These are phyloP conservation scores for Macrochelys suwanniensis DNA, from an alignment of 2,797 vertebrate species.

Conservation along the genomic window DNA sequence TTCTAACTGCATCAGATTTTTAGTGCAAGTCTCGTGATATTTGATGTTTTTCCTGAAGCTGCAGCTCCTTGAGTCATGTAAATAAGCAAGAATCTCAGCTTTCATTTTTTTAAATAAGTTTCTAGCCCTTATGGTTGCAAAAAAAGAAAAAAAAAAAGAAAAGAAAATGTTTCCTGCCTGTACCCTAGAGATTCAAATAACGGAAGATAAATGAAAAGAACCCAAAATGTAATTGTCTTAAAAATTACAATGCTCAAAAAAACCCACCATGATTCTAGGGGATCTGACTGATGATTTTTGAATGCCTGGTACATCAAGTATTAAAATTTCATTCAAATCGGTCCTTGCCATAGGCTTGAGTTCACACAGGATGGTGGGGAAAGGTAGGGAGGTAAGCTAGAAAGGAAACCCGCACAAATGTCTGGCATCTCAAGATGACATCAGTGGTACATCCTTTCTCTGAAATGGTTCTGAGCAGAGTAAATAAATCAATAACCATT, in stretches of 20 bases:
- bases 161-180: background rate
- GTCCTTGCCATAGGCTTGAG: background rate
- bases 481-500: background rate
- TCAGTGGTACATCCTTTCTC: background rate
- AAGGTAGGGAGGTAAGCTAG: background rate
- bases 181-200: constrained; percentile 22
- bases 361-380: background rate
- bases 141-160: constrained; percentile 31
- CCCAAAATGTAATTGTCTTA: background rate
- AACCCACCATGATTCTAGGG: constrained; percentile 1
- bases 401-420: background rate
- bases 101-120: constrained; percentile 21
- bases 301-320: constrained; percentile 5
- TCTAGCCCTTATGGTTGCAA: constrained; percentile 24
- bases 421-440: background rate
- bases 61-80: background rate
- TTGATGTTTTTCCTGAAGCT: background rate
- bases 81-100: background rate
- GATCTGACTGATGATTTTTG: constrained; percentile 6
- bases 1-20: background rate
- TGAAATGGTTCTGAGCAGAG: constrained; percentile 15
- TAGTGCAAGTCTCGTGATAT: background rate
- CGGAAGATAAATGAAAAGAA: background rate
- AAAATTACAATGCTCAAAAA: constrained; percentile 25
- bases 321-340: constrained; percentile 26